Conservation (phyloP, 2,888 invertebrate species). For the Andricus quercusramuli region DNA sequence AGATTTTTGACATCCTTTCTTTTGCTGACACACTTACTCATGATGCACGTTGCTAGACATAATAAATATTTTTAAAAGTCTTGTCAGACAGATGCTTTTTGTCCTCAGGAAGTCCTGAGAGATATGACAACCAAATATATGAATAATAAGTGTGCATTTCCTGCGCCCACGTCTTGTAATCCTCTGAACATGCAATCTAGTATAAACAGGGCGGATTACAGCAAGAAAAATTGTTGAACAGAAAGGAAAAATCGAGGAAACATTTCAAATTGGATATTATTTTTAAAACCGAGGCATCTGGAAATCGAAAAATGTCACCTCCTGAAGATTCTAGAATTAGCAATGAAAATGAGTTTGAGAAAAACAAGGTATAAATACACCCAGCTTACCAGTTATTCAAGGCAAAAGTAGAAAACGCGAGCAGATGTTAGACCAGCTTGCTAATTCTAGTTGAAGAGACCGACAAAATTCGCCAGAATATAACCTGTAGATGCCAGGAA, state of each 20-base stretch:
- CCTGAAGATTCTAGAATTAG: not conserved
- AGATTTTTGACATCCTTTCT: not conserved
- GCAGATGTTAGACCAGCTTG: constrained; percentile 32
- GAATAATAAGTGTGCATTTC: not conserved
- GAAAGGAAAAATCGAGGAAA: not conserved
- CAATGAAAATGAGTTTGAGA: not conserved
- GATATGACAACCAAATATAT: constrained; percentile 16
- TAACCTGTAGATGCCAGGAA: not conserved
- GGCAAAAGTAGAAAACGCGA: not conserved
- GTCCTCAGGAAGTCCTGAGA: constrained; percentile 9
- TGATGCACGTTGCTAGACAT: not conserved
- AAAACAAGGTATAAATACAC: not conserved
- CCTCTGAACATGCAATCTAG: constrained; percentile 8
- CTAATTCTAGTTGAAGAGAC: constrained; percentile 20
- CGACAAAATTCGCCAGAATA: not conserved
- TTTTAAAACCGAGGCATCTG: not conserved
- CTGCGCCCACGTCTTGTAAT: constrained; percentile 22
- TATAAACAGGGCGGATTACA: constrained; percentile 4
- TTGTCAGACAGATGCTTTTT: not conserved
- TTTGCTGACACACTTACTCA: not conserved
- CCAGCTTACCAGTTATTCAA: not conserved
- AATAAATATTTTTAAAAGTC: no score
- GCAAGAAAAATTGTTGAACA: not conserved
- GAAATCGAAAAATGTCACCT: not conserved
- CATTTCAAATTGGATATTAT: not conserved